A percentile compares a stretch with the other conserved stretches of the same genome.
These are phyloP conservation scores for Dione vanillae DNA, from an alignment of 2,888 invertebrate genomes.

Conservation along the genomic window DNA sequence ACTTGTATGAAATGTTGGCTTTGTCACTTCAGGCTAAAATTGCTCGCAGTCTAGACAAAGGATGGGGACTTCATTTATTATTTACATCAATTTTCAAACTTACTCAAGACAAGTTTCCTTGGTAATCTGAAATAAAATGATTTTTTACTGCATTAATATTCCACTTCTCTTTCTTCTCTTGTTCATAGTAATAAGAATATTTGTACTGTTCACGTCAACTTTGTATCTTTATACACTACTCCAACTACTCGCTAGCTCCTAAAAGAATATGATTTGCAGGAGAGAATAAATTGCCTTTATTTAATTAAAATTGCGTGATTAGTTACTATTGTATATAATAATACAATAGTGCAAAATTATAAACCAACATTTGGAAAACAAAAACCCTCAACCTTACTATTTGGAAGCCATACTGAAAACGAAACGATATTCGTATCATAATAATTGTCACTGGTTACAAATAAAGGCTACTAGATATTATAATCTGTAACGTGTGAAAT, in stretches of 20 bases:
- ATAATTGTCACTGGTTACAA: no score
- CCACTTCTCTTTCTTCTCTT: background rate
- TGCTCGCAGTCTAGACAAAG: constrained; percentile 27
- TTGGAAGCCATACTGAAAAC: background rate
- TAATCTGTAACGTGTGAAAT: no score
- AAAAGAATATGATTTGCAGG: no score
- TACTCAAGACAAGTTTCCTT: constrained; percentile 6
- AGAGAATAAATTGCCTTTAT: background rate
- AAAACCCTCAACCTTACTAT: background rate
- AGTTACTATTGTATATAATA: background rate
- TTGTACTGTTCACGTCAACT: background rate
- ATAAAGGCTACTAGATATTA: no score
- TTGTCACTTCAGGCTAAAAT: constrained; percentile 22
- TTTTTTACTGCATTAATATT: background rate
- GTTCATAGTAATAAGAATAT: background rate
- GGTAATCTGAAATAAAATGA: background rate
- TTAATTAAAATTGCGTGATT: background rate
- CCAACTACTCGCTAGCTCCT: background rate
- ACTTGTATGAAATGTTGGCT: constrained; percentile 33
- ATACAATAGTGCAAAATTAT: background rate
- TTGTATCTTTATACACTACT: background rate
- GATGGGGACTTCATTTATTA: constrained; percentile 19
- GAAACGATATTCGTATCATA: no score
- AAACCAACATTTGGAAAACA: background rate
- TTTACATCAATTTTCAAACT: constrained; percentile 20